These are phyloP conservation scores for Carlito syrichta DNA, from an alignment of 2,113 vertebrate species.

Conservation along the genomic window DNA sequence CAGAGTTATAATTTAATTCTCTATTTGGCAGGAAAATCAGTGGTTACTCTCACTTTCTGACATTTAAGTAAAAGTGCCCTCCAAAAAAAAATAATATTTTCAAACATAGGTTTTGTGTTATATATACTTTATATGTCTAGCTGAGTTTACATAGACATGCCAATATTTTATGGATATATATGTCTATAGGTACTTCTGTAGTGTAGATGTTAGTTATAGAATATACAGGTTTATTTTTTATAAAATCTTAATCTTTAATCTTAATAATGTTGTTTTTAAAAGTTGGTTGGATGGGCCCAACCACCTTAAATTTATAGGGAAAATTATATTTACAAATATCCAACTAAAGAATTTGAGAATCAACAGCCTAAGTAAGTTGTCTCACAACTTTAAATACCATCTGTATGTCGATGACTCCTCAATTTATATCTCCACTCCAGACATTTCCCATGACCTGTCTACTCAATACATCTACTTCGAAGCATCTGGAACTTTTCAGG, in stretches of 20 bases:
- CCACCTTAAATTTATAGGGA: background rate
- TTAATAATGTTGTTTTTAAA: background rate
- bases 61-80: constrained; percentile 47
- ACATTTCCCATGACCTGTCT: background rate
- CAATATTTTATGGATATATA: background rate
- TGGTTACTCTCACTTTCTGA: constrained; percentile 36
- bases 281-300: background rate
- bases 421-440: background rate
- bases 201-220: background rate
- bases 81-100: constrained; percentile 38
- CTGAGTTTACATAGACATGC: background rate
- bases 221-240: background rate
- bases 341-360: background rate
- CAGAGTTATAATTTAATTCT: constrained; percentile 31
- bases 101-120: background rate
- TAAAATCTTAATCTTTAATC: background rate
- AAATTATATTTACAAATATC: constrained; percentile 8
- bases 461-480: background rate
- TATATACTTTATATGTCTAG: background rate
- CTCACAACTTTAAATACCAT: background rate
- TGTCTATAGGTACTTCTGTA: background rate
- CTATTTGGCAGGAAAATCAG: constrained; percentile 30
- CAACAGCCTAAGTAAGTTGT: background rate
- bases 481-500: background rate
- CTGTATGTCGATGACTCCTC: background rate